Base-by-base conservation (phyloP, 2,888 invertebrate genomes). In the Microctonus brassicae region DNA sequence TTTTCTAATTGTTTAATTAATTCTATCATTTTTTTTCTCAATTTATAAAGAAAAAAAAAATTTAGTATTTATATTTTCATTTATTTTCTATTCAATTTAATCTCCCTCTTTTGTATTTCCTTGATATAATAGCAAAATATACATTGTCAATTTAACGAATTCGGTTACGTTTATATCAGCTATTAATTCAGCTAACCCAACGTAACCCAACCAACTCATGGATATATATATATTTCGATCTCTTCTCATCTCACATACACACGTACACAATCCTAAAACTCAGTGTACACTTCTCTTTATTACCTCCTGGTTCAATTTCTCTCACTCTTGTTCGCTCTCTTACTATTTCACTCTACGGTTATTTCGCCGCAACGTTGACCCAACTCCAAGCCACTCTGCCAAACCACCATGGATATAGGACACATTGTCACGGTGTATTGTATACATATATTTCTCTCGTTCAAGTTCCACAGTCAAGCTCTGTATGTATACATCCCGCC, bases 161-260 rank as follows among this genome's bases (percentile, higher is more conserved):
- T 55, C 36, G 26, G 66, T 66, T 57, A 66, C 57, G 57, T 66
- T 66, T 66, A 66, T 39, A 57, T 66, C 22, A 57, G 66, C 57
- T 66, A 66, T 66, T 66, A 66, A 66, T 66, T 66, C 39, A 24
- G 17, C 26, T 57, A 55, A 39, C 39, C 57, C 39, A 26, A 10
- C 26, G 55, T 26, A 47, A 36, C 36, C 57, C 36, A 39, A 39
- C 55, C 39, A 39, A 36, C 24, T 66, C 57, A 39, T 26, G n/a
- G n/a, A n/a, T n/a, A n/a, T n/a, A n/a, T n/a, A n/a, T n/a, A n/a
- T n/a, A n/a, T n/a, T n/a, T n/a, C n/a, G n/a, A n/a, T n/a, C n/a
- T n/a, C n/a, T n/a, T n/a, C n/a, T n/a, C n/a, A n/a, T n/a, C n/a
- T n/a, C n/a, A n/a, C n/a, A n/a, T n/a, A n/a, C n/a, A n/a, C n/a